phyloP scores from a whole-genome alignment of 2,113 vertebrate species.

The Helogale parvula region DNA sequence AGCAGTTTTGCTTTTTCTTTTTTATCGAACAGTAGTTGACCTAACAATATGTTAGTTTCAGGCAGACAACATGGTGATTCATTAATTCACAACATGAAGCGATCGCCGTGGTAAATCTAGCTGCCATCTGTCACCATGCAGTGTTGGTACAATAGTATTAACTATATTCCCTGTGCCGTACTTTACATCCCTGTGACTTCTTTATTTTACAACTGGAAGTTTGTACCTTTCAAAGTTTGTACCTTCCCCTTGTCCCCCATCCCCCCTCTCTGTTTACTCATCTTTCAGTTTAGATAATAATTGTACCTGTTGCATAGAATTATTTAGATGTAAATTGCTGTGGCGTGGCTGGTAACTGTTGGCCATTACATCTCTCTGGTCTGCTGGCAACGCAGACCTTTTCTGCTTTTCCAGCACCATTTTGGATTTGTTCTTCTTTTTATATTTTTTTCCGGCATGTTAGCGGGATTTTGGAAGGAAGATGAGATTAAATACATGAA shows the following conservation, averaged over 20 bases:
- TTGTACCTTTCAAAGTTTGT: not conserved
- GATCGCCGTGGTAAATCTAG: not conserved
- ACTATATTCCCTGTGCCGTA: not conserved
- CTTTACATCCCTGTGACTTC: not conserved
- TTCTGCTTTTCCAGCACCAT: not conserved
- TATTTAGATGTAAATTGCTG: not conserved
- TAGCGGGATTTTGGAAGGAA: not conserved
- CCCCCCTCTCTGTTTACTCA: not conserved
- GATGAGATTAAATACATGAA: not conserved
- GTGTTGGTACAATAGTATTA: not conserved
- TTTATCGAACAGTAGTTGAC: not conserved
- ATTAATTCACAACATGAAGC: not conserved
- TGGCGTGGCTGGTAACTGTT: not conserved
- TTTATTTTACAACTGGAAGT: not conserved
- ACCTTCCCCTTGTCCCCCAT: not conserved
- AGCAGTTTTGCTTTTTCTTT: not conserved
- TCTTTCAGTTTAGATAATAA: not conserved
- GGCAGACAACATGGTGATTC: not conserved
- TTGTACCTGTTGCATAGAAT: not conserved
- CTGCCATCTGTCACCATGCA: not conserved
- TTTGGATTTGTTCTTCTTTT: not conserved
- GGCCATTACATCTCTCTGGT: not conserved
- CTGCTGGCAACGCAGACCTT: not conserved
- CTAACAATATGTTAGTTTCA: not conserved
- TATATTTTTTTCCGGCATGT: constrained; percentile 28